phyloP scores from a whole-genome alignment of 2,888 invertebrate species.

The Ochropacha duplaris region DNA sequence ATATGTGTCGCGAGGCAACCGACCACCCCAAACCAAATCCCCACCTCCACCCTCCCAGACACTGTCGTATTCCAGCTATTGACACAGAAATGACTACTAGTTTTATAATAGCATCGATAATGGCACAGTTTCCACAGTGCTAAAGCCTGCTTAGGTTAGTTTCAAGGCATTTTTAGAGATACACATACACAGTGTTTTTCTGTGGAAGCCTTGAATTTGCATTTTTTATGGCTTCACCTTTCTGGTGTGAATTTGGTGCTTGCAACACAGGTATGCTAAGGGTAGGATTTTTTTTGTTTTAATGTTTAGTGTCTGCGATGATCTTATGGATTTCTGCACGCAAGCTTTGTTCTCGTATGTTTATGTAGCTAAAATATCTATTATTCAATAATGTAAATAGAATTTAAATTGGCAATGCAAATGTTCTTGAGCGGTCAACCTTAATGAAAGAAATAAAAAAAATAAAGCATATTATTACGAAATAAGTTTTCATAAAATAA shows the following conservation, averaged over 20 bases:
- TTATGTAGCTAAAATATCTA: background rate
- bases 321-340: background rate
- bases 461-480: no score
- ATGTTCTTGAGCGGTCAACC: no score
- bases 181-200: no score
- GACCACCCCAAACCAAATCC: constrained; percentile 34
- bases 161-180: no score
- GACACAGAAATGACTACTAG: constrained; percentile 39
- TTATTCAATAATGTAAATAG: no score
- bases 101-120: constrained; percentile 2
- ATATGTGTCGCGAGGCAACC: constrained; percentile 72
- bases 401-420: no score
- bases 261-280: constrained; percentile 46
- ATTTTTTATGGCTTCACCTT: constrained; percentile 56
- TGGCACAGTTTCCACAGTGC: constrained; percentile 9
- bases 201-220: constrained; percentile 34
- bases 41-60: constrained; percentile 33
- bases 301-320: background rate
- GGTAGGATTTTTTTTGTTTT: constrained; percentile 15
- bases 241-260: constrained; percentile 37
- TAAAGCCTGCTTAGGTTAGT: constrained; percentile 13
- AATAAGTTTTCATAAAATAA: no score
- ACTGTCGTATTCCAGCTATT: constrained; percentile 45
- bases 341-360: background rate
- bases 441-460: no score